These are phyloP conservation scores for Chlorodrepanis virens DNA, from an alignment of 2,113 vertebrate genomes.

Conservation along the genomic window DNA sequence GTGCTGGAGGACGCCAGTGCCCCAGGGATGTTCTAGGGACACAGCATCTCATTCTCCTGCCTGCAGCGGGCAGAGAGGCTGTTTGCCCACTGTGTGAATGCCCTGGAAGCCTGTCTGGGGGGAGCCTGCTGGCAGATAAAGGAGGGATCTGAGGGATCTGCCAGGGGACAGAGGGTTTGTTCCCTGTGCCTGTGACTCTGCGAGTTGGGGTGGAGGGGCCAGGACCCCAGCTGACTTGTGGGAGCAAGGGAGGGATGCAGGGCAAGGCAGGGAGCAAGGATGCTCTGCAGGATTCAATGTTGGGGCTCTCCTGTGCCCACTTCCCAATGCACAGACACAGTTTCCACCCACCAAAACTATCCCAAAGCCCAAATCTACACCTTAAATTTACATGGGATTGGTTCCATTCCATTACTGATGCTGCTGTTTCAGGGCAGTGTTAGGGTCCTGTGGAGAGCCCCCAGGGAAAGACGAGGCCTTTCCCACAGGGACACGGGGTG, in stretches of 20 bases:
- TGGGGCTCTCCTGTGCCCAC: fast-evolving
- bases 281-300: not conserved
- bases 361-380: not conserved
- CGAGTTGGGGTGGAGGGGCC: fast-evolving
- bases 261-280: not conserved
- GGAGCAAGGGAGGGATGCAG: fast-evolving
- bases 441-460: fast-evolving
- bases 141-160: not conserved
- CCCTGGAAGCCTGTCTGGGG: not conserved
- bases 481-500: fast-evolving
- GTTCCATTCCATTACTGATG: fast-evolving
- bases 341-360: not conserved
- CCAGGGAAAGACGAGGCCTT: not conserved
- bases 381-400: not conserved
- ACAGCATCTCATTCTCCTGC: not conserved
- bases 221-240: fast-evolving
- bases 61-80: not conserved
- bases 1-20: not conserved
- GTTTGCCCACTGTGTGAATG: not conserved
- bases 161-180: not conserved
- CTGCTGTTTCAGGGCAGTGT: not conserved
- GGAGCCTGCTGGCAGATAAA: not conserved
- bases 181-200: fast-evolving
- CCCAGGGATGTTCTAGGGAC: not conserved
- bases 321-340: not conserved